Base-by-base conservation (phyloP, 2,888 invertebrate species). In the Meteorus cinctellus region DNA sequence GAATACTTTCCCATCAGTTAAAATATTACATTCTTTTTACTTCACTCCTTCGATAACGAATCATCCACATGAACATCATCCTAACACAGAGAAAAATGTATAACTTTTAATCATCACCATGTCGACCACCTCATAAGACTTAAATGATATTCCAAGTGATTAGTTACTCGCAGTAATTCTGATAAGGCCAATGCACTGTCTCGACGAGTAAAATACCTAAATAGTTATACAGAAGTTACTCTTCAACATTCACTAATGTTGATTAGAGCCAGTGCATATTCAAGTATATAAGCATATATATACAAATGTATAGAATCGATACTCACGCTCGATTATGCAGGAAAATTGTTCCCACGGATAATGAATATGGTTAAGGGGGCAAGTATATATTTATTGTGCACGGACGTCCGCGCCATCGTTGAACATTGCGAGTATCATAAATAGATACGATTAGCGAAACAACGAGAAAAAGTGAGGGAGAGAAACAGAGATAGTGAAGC, bases 291-390 rank as follows among this genome's bases (percentile, higher is more conserved):
- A 19, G 19, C 65, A 65, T 12, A 16, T n/a, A 41, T 34, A 63
- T 63, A 63, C 31, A 77, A 68, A 69, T 72, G 72, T 66, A 59
- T 68, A 79, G 78, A 79, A 80, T 83, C 82, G 80, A 83, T 82
- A 81, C 79, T 79, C 76, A 76, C 75, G 77, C 76, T 73, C 80
- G 79, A 82, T 81, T 81, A 82, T 81, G 80, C 80, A 72, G 76
- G 78, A 78, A 81, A 83, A 81, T 83, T 76, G 80, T 83, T 83
- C 82, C 83, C 82, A 83, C 82, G 82, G 77, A 75, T 78, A 80
- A 80, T 72, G 79, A 81, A 76, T 65, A 75, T 78, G 72, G 75
- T 78, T 77, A 77, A 65, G 69, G 55, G 67, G 69, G 45, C 67
- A 55, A 55, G 75, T 66, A 70, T 67, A 72, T 72, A 65, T 63